phyloP scores from a whole-genome alignment of 1,140 invertebrate species.

The Lepeophtheirus salmonis region DNA sequence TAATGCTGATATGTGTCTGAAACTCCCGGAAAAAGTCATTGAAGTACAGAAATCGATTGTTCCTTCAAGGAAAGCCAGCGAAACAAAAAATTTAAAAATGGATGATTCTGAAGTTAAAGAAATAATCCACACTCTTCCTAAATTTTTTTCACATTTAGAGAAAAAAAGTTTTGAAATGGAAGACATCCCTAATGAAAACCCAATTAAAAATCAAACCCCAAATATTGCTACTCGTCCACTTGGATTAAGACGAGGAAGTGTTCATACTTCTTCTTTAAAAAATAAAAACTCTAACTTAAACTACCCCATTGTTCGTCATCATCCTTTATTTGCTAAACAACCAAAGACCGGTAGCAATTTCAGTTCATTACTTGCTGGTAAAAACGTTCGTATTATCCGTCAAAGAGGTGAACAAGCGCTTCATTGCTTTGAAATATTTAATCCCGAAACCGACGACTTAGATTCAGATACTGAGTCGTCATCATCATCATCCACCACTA shows the following conservation, averaged over 20 bases:
- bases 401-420: conserved; percentile 41
- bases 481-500: background rate
- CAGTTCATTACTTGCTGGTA: conserved; percentile 23
- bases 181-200: conserved; percentile 14
- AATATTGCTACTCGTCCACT: background rate
- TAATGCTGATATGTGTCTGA: no score
- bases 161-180: conserved; percentile 18
- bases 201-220: conserved; percentile 2
- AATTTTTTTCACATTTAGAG: background rate
- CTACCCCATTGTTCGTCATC: conserved; percentile 16
- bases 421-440: conserved; percentile 60
- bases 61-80: no score
- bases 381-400: conserved; percentile 25
- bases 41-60: no score
- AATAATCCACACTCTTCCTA: background rate
- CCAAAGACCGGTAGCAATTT: conserved; percentile 19
- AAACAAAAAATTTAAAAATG: no score
- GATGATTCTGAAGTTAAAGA: background rate
- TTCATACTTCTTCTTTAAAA: background rate
- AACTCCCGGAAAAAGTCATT: no score
- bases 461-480: conserved; percentile 60
- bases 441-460: conserved; percentile 70
- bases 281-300: background rate
- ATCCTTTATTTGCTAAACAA: conserved; percentile 18
- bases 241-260: background rate